Conservation (phyloP, 2,888 invertebrate genomes). For the Glyphotaelius pellucidus region DNA sequence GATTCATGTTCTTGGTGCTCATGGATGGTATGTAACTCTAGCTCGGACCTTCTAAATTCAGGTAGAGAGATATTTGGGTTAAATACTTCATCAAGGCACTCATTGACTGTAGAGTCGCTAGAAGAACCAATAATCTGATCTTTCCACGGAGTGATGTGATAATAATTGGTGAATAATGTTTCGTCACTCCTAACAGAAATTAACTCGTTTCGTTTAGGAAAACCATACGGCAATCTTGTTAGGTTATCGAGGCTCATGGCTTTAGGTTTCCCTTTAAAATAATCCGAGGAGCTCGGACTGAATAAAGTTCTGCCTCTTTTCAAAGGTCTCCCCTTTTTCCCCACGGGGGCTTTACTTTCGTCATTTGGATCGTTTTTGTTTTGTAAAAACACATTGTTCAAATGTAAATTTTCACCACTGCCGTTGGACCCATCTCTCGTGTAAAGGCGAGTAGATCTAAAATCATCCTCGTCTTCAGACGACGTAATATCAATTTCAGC, state of each 20-base stretch:
- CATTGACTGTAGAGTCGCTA: conserved; percentile 25
- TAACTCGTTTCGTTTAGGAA: conserved; percentile 12
- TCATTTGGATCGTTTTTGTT: neutral
- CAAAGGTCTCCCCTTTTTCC: conserved; percentile 7
- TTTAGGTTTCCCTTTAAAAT: conserved; percentile 75
- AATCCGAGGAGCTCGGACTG: conserved; percentile 70
- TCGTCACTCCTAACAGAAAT: conserved; percentile 33
- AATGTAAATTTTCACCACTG: neutral
- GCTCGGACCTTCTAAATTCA: neutral
- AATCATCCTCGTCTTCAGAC: conserved; percentile 3
- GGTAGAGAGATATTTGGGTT: neutral
- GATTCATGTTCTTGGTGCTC: neutral
- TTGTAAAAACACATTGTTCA: neutral
- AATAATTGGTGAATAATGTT: conserved; percentile 32
- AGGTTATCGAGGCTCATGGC: conserved; percentile 74
- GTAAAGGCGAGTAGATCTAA: neutral
- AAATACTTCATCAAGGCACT: conserved; percentile 25
- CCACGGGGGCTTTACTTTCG: neutral
- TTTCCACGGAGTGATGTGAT: conserved; percentile 50
- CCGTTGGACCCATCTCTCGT: neutral
- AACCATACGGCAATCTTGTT: conserved; percentile 69
- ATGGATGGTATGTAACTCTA: conserved; percentile 20
- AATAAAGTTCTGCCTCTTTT: conserved; percentile 70
- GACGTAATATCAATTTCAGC: conserved; percentile 13
- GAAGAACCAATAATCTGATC: neutral